Evolutionary conservation across 2,797 vertebrate species (phyloP).

Genomic region (Acipenser transmontanus): DNA sequence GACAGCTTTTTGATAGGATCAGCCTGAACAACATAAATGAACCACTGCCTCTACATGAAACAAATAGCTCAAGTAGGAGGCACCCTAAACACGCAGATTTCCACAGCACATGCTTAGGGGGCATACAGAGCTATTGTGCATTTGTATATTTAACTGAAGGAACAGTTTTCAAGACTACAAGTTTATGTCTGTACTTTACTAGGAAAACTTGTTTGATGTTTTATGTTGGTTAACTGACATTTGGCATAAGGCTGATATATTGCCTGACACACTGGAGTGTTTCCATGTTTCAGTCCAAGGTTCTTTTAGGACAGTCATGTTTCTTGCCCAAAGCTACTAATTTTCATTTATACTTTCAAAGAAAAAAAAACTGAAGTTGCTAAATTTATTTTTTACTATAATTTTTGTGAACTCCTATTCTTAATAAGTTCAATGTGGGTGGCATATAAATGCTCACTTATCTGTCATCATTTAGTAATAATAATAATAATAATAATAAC

Average conservation of each 20-base stretch:
- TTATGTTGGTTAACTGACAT: constrained; percentile 8
- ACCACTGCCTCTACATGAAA: background rate
- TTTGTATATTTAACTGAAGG: constrained; percentile 13
- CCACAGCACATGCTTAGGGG: background rate
- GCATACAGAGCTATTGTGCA: background rate
- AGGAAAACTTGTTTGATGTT: constrained; percentile 5
- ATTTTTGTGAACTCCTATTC: too few species aligned
- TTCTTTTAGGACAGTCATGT: constrained; percentile 9
- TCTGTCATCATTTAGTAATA: too few species aligned
- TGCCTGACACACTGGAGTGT: background rate
- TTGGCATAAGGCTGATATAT: constrained; percentile 11
- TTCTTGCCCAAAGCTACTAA: background rate
- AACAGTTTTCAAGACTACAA: constrained; percentile 1
- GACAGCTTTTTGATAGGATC: too few species aligned
- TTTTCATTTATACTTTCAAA: too few species aligned
- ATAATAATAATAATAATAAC: too few species aligned
- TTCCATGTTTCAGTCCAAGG: constrained; percentile 4
- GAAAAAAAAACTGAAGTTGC: too few species aligned
- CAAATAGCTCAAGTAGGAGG: background rate
- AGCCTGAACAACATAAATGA: background rate
- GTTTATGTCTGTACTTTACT: constrained; percentile 3
- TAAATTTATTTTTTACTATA: too few species aligned
- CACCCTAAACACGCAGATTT: constrained; percentile 2
- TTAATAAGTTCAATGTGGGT: too few species aligned
- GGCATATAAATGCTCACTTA: too few species aligned